Evolutionary conservation across 2,888 invertebrate species (phyloP).

Genomic region (Chrysomela aeneicollis): DNA sequence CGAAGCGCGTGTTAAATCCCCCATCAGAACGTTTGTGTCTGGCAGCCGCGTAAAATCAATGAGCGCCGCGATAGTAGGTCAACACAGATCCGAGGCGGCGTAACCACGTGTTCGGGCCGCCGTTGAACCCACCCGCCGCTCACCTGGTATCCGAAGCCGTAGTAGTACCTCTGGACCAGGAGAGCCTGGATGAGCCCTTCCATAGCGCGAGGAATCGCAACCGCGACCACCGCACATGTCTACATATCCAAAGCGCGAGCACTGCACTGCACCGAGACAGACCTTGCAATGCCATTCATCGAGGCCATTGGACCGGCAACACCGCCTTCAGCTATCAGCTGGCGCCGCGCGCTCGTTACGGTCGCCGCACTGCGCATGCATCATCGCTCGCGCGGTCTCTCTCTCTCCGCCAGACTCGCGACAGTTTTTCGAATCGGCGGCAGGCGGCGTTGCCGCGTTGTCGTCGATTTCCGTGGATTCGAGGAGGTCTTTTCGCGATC

Average conservation of each 20-base stretch:
- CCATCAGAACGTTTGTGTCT: conserved; percentile 48
- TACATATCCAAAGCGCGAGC: conserved; percentile 47
- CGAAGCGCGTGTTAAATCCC: conserved; percentile 42
- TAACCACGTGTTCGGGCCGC: conserved; percentile 43
- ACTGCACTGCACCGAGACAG: conserved; percentile 62
- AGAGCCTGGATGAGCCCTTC: conserved; percentile 62
- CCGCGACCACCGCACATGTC: conserved; percentile 50
- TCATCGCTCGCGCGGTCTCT: conserved; percentile 29
- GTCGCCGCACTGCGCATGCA: conserved; percentile 34
- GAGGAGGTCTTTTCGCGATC: too few relatives aligned
- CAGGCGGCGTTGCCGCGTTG: conserved; percentile 22
- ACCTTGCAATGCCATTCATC: conserved; percentile 72
- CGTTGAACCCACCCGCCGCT: conserved; percentile 37
- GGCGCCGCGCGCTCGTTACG: conserved; percentile 52
- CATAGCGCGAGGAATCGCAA: conserved; percentile 53
- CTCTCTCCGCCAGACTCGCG: conserved; percentile 35
- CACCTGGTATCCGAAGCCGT: conserved; percentile 58
- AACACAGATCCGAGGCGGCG: conserved; percentile 47
- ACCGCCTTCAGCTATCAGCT: conserved; percentile 59
- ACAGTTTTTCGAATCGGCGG: conserved; percentile 26
- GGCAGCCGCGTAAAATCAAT: conserved; percentile 54
- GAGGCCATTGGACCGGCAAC: conserved; percentile 69
- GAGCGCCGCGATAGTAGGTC: conserved; percentile 53
- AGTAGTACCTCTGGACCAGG: conserved; percentile 55
- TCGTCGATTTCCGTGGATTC: neutral